A percentile compares a stretch with the other conserved stretches of the same genome.
Conservation (phyloP, 2,797 vertebrate species). For the Poeciliopsis infans region DNA sequence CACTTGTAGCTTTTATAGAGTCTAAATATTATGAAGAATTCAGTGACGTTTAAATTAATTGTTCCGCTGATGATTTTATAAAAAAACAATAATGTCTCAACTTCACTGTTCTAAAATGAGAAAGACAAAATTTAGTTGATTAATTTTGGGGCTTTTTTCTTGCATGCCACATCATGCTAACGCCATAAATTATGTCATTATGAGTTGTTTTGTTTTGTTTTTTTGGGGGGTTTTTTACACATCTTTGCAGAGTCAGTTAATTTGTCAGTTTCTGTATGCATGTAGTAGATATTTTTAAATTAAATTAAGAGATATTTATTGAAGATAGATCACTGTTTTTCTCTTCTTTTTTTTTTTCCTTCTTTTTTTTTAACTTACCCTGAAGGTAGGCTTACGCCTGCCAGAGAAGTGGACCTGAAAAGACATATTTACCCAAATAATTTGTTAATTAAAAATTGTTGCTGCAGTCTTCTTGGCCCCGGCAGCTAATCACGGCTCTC, state of each 20-base stretch:
- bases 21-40: background rate
- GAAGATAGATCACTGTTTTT: background rate
- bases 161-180: background rate
- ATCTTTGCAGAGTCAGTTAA: background rate
- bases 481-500: constrained; percentile 25
- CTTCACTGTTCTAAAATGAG: background rate
- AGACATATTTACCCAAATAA: constrained; percentile 67
- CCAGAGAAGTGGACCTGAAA: constrained; percentile 61
- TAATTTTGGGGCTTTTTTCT: background rate
- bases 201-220: background rate
- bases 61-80: background rate
- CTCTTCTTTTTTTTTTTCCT: background rate
- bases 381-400: background rate
- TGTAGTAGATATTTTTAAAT: background rate
- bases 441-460: constrained; percentile 75
- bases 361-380: background rate
- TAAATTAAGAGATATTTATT: constrained; percentile 4
- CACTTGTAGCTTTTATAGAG: background rate
- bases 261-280: background rate
- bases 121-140: no score
- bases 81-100: background rate
- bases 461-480: constrained; percentile 51
- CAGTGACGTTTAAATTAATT: background rate
- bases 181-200: background rate
- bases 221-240: no score